These are phyloP conservation scores for Drosophila acutilabella DNA, from an alignment of 2,888 invertebrate species.

Conservation along the genomic window DNA sequence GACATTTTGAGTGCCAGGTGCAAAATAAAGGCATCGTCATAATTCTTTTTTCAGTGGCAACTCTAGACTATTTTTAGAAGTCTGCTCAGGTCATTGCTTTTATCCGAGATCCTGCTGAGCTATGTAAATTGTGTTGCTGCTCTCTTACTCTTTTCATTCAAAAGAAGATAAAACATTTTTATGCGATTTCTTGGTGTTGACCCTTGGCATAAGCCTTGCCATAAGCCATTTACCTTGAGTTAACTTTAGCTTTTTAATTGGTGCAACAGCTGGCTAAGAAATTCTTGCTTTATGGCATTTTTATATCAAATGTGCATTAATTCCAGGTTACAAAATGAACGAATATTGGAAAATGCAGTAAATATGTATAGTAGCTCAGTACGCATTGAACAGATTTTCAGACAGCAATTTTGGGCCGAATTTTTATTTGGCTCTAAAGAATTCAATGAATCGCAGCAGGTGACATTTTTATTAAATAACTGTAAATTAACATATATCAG, in stretches of 20 bases:
- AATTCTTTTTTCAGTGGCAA: constrained; percentile 37
- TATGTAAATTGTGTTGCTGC: constrained; percentile 12
- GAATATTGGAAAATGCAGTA: background rate
- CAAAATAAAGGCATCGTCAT: constrained; percentile 27
- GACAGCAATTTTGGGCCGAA: background rate
- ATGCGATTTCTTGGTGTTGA: constrained; percentile 45
- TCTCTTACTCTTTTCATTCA: constrained; percentile 16
- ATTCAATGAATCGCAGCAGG: constrained; percentile 5
- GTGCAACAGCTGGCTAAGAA: constrained; percentile 48
- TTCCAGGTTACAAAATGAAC: constrained; percentile 4
- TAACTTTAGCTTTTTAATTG: constrained; percentile 66
- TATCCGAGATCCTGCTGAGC: constrained; percentile 58
- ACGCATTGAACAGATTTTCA: constrained; percentile 2
- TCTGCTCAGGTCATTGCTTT: constrained; percentile 76
- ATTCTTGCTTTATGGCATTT: constrained; percentile 55
- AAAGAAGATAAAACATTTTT: constrained; percentile 44
- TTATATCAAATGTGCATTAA: constrained; percentile 57
- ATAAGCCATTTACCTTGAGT: constrained; percentile 62
- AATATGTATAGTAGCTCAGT: background rate
- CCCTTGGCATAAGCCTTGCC: constrained; percentile 61
- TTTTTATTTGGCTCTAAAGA: background rate
- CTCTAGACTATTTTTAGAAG: constrained; percentile 35
- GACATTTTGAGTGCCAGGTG: constrained; percentile 59
- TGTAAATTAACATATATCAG: background rate
- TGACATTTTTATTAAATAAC: constrained; percentile 13